Base-by-base conservation (phyloP, 1,140 invertebrate species). In the Pogonomyrmex barbatus region DNA sequence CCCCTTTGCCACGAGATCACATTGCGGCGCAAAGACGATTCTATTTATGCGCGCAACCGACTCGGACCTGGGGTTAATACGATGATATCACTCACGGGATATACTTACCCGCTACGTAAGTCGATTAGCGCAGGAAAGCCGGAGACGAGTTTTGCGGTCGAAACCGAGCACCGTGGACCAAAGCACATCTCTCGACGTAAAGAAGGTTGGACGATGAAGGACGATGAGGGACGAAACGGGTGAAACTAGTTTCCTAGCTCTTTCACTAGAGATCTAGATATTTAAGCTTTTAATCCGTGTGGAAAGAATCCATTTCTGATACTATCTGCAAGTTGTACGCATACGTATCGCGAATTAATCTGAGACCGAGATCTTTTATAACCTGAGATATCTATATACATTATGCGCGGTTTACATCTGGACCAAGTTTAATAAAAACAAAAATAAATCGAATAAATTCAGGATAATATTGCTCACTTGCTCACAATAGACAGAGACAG, bases 51-150 rank as follows among this genome's bases (percentile, higher is more conserved):
- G 90, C 88, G 87, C 90, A 91, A 88, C 91, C 92, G 89, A 90
- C 88, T 81, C 87, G 75, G 83, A 65, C 92, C 92, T 62, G 87
- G 91, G 89, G 88, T 91, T 93, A 92, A 93, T 92, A 90, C 85
- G 91, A 91, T 92, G 89, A 92, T 92, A 93, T 93, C 93, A 93
- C 92, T 93, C 92, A 93, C 90, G 89, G 91, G 90, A 92, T 91
- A 90, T 92, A 78, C 89, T 87, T 90, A 88, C 89, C 91, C 91
- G 89, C 83, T 91, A 89, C 85, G 90, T 91, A 89, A 90, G 91
- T 92, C 90, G 92, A 93, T 92, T 92, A 92, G 91, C 90, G 87
- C 65, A 75, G 78, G 89, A 91, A 88, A 87, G 73, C 89, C 84
- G 81, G 86, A 83, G 90, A 91, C 90, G 86, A 91, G 91, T 89